phyloP scores from a whole-genome alignment of 2,797 vertebrate species.

The Sciaenops ocellatus region DNA sequence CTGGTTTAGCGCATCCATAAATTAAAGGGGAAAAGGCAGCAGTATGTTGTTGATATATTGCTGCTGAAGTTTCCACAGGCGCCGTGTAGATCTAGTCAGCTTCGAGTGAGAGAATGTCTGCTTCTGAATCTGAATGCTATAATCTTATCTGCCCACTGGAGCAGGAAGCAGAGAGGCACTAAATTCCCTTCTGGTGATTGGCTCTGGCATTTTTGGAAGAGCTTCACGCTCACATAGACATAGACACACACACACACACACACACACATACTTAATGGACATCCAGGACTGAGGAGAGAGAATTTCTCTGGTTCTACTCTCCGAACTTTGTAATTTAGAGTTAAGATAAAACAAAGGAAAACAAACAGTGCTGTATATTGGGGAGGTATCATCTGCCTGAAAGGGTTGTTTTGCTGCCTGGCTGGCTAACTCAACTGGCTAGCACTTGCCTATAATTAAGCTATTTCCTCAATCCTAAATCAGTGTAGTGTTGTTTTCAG shows the following conservation, averaged over 20 bases:
- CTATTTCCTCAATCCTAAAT: background rate
- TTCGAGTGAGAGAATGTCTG: slow-evolving; percentile 62
- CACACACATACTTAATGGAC: slow-evolving; percentile 45
- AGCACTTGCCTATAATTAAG: background rate
- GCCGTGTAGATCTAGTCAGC: slow-evolving; percentile 46
- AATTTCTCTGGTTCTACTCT: slow-evolving; percentile 48
- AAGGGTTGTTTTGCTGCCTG: slow-evolving; percentile 17
- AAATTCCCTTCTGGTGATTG: slow-evolving; percentile 68
- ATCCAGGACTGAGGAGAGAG: slow-evolving; percentile 45
- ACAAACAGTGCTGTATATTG: slow-evolving; percentile 26
- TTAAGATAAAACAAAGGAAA: slow-evolving; percentile 41
- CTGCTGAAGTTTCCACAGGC: slow-evolving; percentile 53
- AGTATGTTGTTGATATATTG: slow-evolving; percentile 48
- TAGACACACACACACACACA: slow-evolving; percentile 6
- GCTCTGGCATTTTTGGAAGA: slow-evolving; percentile 63
- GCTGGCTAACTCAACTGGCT: slow-evolving; percentile 21
- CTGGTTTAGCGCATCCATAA: slow-evolving; percentile 41
- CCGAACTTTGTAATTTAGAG: slow-evolving; percentile 64
- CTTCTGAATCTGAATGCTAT: slow-evolving; percentile 74
- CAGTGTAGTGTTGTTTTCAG: background rate
- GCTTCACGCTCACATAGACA: background rate
- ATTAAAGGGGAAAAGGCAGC: slow-evolving; percentile 43
- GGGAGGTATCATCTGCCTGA: slow-evolving; percentile 12
- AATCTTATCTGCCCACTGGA: slow-evolving; percentile 75
- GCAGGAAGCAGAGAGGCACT: slow-evolving; percentile 66